A percentile compares a stretch with the other conserved stretches of the same genome.
Evolutionary conservation across 1,140 invertebrate species (phyloP).

Genomic region (Scaptomyza montana): DNA sequence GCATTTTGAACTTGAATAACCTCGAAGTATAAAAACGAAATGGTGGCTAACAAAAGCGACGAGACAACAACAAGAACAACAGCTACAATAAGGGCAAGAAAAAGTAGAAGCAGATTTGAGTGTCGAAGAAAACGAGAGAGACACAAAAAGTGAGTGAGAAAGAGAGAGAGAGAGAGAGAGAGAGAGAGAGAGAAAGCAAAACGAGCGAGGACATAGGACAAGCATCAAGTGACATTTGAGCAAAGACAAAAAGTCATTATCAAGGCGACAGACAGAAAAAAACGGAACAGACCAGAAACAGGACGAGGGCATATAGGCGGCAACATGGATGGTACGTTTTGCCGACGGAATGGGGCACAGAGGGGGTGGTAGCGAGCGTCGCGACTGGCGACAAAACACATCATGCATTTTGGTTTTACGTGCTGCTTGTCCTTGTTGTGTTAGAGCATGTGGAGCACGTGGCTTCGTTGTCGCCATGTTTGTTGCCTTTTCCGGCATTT

Average conservation of each 20-base stretch:
- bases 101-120: constrained; percentile 6
- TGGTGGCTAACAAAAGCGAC: constrained; percentile 58
- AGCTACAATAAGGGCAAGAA: constrained; percentile 5
- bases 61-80: constrained; percentile 25
- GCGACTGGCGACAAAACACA: constrained; percentile 13
- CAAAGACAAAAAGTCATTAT: constrained; percentile 81
- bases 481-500: constrained; percentile 80
- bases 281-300: neutral
- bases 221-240: constrained; percentile 79
- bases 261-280: constrained; percentile 57
- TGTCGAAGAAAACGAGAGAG: neutral
- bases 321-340: neutral
- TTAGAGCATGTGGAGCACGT: constrained; percentile 71
- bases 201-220: constrained; percentile 14
- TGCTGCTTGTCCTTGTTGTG: neutral
- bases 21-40: constrained; percentile 72
- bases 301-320: neutral
- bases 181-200: neutral
- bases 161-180: neutral
- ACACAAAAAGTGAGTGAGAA: neutral
- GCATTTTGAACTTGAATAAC: constrained; percentile 68
- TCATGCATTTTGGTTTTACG: constrained; percentile 5
- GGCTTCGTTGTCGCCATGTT: constrained; percentile 66
- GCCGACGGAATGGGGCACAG: neutral
- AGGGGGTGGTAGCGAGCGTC: neutral